Evolutionary conservation across 2,797 vertebrate genomes (phyloP), one percentile per base, ranked within the genome.

Genomic region (Alfaro cultratus): DNA sequence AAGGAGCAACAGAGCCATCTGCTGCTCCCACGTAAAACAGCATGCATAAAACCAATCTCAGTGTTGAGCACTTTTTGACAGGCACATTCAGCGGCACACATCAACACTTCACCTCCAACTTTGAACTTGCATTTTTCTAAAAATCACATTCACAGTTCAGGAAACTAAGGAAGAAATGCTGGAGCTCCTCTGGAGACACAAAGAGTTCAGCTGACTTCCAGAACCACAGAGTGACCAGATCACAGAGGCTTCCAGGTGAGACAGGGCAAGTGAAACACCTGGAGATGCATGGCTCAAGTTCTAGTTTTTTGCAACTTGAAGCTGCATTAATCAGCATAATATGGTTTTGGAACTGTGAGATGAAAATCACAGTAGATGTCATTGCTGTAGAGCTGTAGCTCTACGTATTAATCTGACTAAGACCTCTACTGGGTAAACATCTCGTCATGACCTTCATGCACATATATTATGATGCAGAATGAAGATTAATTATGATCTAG

Each of bases 61-160:
- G 9, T 23, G 64, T 23, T 67, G 64, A 23, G 36, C 64, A 67
- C 15, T 62, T 34, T 62, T 16, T 31, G 57, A 1, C 62, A 0
- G 16, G 15, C 31, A 67, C 34, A 70, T 43, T 26, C 64, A 68
- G 36, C 0, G 36, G 64, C 26, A 45, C 26, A 76, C 74, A 64
- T 10, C 36, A 36, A 64, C 57, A 34, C 64, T 67, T 67, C 64
- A 67, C 64, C 39, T 76, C 75, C 57, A 34, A 60, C 55, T 36
- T 45, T n/a, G 18, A 43, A 75, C 75, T 5, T 82, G 6, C 74
- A 41, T 74, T n/a, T 62, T 75, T 74, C 79, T 79, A 72, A 75
- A 78, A 85, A 60, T 85, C 80, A 89, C 90, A 88, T 92, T 92
- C 91, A 92, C 80, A 83, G 80, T 90, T 93, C 79, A 77, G 64